Conservation (phyloP, 2,888 invertebrate species). For the Schizaphis graminum region DNA sequence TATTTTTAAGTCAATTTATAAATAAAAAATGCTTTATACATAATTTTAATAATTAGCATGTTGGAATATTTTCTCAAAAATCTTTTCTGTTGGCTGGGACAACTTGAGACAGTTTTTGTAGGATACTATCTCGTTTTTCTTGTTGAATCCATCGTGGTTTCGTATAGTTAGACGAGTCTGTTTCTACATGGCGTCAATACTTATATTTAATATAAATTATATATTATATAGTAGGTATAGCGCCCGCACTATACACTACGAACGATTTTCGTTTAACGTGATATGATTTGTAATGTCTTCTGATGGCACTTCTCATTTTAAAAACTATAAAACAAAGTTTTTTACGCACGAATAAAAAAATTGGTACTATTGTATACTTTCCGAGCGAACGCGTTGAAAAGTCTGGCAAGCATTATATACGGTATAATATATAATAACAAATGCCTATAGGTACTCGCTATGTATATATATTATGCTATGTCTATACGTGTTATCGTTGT, state of each 20-base stretch:
- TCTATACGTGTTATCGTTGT: not conserved
- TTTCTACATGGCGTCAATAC: too few species aligned
- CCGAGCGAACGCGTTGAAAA: not conserved
- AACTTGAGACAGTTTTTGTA: constrained; percentile 33
- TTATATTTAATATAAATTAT: too few species aligned
- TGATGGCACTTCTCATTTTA: too few species aligned
- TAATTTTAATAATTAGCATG: not conserved
- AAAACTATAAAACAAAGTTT: too few species aligned
- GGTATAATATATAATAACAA: not conserved
- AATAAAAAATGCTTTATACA: not conserved
- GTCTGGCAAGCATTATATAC: not conserved
- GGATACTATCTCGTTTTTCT: constrained; percentile 6
- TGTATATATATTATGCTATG: not conserved
- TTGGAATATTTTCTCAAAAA: constrained; percentile 33
- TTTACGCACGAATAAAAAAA: not conserved
- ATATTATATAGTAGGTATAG: too few species aligned
- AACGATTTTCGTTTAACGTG: too few species aligned
- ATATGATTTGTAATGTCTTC: too few species aligned
- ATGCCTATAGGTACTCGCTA: not conserved
- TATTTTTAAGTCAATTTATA: too few species aligned
- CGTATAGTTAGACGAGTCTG: too few species aligned
- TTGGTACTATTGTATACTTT: not conserved
- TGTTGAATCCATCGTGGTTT: not conserved
- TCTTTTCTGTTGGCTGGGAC: not conserved
- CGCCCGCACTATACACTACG: too few species aligned